Evolutionary conservation across 2,888 invertebrate species (phyloP).

Genomic region (Vesta saturnalis): DNA sequence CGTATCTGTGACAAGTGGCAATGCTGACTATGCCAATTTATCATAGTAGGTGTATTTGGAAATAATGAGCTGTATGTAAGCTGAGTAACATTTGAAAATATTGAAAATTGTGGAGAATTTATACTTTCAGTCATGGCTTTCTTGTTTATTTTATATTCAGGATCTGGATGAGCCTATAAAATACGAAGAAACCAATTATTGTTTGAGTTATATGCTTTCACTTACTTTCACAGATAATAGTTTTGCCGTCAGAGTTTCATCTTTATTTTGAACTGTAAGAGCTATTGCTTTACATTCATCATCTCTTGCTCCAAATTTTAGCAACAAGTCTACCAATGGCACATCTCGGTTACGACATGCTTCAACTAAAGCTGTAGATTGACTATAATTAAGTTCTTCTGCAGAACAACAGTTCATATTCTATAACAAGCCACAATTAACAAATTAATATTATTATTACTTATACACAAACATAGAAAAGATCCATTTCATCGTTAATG

Average conservation of each 20-base stretch:
- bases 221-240: slow-evolving; percentile 82
- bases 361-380: slow-evolving; percentile 71
- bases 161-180: slow-evolving; percentile 83
- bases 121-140: slow-evolving; percentile 78
- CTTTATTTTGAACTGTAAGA: slow-evolving; percentile 77
- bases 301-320: slow-evolving; percentile 87
- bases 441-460: slow-evolving; percentile 9
- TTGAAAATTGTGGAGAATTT: slow-evolving; percentile 65
- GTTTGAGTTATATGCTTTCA: slow-evolving; percentile 3
- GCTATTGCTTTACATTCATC: slow-evolving; percentile 84
- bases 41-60: slow-evolving; percentile 85
- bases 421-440: slow-evolving; percentile 37
- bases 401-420: slow-evolving; percentile 61
- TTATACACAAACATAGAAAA: slow-evolving; percentile 32
- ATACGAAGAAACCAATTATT: slow-evolving; percentile 36
- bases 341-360: slow-evolving; percentile 75
- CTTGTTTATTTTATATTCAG: slow-evolving; percentile 93
- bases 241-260: slow-evolving; percentile 80
- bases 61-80: slow-evolving; percentile 83
- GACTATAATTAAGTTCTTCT: slow-evolving; percentile 61
- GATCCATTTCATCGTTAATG: slow-evolving; percentile 54
- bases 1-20: slow-evolving; percentile 76
- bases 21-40: slow-evolving; percentile 91
- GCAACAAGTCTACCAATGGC: slow-evolving; percentile 78
- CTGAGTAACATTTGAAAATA: slow-evolving; percentile 65